Evolutionary conservation across 23 tunicate genomes (phyloP).

Genomic region (Styela clava): DNA sequence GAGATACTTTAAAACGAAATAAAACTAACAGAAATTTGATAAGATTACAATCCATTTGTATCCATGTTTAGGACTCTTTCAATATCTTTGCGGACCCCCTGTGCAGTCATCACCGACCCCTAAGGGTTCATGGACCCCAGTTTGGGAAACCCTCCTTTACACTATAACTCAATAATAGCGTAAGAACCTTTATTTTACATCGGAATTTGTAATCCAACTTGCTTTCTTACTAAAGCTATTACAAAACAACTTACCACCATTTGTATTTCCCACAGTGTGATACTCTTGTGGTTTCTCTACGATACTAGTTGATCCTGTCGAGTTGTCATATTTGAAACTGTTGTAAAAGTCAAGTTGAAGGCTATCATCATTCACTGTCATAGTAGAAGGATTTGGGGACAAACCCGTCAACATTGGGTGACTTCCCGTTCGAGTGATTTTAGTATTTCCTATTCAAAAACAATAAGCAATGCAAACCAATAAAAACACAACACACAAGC

Average conservation of each 20-base stretch:
- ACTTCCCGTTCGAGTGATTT: constrained; percentile 24
- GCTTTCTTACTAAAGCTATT: neutral
- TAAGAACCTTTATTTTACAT: neutral
- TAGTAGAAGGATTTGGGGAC: constrained; percentile 24
- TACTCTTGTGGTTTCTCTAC: constrained; percentile 10
- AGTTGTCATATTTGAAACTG: constrained; percentile 38
- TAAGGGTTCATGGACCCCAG: too few species aligned
- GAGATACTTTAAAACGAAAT: too few species aligned
- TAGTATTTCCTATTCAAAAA: constrained; percentile 21
- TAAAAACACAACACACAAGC: neutral
- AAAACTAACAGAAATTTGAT: neutral
- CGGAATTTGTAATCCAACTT: neutral
- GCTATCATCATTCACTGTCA: constrained; percentile 11
- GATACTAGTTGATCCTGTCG: constrained; percentile 33
- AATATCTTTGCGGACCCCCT: neutral
- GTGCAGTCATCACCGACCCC: too few species aligned
- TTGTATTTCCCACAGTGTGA: neutral
- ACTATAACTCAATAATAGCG: neutral
- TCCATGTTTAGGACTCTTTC: neutral
- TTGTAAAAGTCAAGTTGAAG: constrained; percentile 32
- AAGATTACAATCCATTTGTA: neutral
- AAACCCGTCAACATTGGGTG: constrained; percentile 31
- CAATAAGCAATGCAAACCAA: constrained; percentile 15
- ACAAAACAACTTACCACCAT: neutral
- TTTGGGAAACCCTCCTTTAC: too few species aligned